A percentile compares a stretch with the other conserved stretches of the same genome.
phyloP scores from a whole-genome alignment of 2,888 invertebrate species.

The Macrosiphum euphorbiae region DNA sequence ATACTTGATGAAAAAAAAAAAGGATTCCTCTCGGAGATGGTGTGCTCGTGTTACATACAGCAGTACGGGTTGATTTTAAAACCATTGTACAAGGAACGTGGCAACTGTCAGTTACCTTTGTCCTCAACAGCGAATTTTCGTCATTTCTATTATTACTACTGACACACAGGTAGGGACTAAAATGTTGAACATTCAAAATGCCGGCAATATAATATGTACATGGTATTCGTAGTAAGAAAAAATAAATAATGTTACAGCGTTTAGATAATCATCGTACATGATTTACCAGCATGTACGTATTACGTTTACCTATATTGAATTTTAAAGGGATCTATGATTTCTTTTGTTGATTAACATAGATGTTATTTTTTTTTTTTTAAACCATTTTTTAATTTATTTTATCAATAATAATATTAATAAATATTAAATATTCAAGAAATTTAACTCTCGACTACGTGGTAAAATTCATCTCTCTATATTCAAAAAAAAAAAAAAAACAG shows the following conservation, averaged over 20 bases:
- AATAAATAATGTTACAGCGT: neutral
- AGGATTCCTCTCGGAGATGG: neutral
- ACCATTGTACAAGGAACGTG: neutral
- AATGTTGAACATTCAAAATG: neutral
- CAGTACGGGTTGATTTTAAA: conserved; percentile 27
- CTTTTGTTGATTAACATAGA: neutral
- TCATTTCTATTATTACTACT: neutral
- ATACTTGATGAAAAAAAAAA: neutral
- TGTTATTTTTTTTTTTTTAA: neutral
- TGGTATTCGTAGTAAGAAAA: neutral
- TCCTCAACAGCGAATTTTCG: neutral
- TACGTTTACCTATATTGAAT: neutral
- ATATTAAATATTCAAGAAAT: conserved; percentile 17
- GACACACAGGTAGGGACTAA: neutral
- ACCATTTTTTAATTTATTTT: neutral
- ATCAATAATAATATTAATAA: neutral
- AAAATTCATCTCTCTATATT: conserved; percentile 21
- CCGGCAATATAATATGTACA: neutral
- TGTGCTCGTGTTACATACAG: conserved; percentile 29
- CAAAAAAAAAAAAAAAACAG: neutral
- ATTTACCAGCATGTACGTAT: neutral
- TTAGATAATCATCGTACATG: neutral
- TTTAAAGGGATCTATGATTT: neutral
- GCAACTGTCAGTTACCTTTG: neutral
- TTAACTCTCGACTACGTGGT: neutral